Base-by-base conservation (phyloP, 2,797 vertebrate species). In the Semaprochilodus insignis region DNA sequence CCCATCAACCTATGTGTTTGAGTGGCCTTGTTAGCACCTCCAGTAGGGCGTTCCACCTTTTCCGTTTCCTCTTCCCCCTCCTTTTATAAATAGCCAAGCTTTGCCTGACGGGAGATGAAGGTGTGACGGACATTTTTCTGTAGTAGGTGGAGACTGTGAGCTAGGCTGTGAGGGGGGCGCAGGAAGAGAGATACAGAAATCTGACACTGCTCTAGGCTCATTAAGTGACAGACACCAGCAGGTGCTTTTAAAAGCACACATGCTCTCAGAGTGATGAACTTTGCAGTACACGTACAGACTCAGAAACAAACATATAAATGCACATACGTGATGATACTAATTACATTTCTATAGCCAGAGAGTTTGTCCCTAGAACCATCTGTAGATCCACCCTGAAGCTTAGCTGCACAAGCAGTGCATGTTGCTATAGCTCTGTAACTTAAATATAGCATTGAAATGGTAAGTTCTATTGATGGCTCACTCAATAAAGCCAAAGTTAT, bases 141-240 rank as follows among this genome's bases (percentile, higher is more conserved):
- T 75, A 62, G 40, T 60, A 74, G 81, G 59, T 19, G 60, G 36
- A 78, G 59, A 62, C 69, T 44, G 31, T 40, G 75, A 67, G 85
- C 83, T 80, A 85, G 67, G 23, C 86, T 63, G 60, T 60, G 76
- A 40, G 17, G 54, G 67, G 74, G 77, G 40, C 5, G 14, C n/a
- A 34, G 59, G 69, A 48, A 66, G 67, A 73, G 70, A 76, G n/a
- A 62, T 23, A 65, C 82, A 87, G 36, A 88, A 92, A 92, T 86
- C 89, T 83, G 89, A 92, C 88, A 90, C 90, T 90, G 85, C 82
- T 83, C 87, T 89, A 31, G 80, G 83, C 85, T 71, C 76, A 81
- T 87, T 86, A 74, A 83, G 59, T 83, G 91, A 94, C 87, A 66
- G 91, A 91, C 87, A 78, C 87, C 81, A 87, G 88, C 91, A 93